Evolutionary conservation across 2,888 invertebrate genomes (phyloP), one percentile per base, ranked within the genome.

Genomic region (Hydrotaea cyrtoneurina): DNA sequence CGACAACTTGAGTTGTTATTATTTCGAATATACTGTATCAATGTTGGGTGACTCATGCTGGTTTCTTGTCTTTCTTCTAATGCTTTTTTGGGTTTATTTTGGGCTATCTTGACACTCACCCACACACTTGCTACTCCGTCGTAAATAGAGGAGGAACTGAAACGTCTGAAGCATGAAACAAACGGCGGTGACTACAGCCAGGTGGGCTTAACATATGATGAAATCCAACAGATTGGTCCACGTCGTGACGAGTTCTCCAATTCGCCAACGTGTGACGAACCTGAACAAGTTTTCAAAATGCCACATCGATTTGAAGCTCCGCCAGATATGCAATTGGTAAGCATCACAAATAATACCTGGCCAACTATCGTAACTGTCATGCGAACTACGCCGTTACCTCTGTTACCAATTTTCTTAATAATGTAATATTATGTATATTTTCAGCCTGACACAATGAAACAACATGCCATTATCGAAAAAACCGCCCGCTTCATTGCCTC

Each of bases 381-480:
- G n/a, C n/a, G n/a, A n/a, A n/a, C n/a, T n/a, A n/a, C n/a, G n/a
- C n/a, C n/a, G n/a, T n/a, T n/a, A n/a, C n/a, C n/a, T n/a, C n/a
- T n/a, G n/a, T n/a, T n/a, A n/a, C n/a, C n/a, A n/a, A 36, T 36
- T 36, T 36, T 3, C 36, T 36, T 36, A 36, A 5, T 8, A 75
- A 55, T 15, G 11, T 13, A 8, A n/a, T 31, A 57, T 36, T 10
- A 53, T n/a, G n/a, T 1, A 21, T 21, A 39, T 7, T 57, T 76
- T 55, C 92, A 98, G 97, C 98, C 98, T 0, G 95, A 95, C 86
- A 96, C 96, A 4, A 94, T 96, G 89, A 98, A 98, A 92, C 95
- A 96, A 88, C 97, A 98, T 91, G 96, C 97, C 15, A 97, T 99
- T 85, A 98, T 99, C 89, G 98, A 98, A 90, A 98, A 98, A 93